A percentile compares a stretch with the other conserved stretches of the same genome.
Evolutionary conservation across 1,140 invertebrate species (phyloP).

Genomic region (Drosophila kurseongensis): DNA sequence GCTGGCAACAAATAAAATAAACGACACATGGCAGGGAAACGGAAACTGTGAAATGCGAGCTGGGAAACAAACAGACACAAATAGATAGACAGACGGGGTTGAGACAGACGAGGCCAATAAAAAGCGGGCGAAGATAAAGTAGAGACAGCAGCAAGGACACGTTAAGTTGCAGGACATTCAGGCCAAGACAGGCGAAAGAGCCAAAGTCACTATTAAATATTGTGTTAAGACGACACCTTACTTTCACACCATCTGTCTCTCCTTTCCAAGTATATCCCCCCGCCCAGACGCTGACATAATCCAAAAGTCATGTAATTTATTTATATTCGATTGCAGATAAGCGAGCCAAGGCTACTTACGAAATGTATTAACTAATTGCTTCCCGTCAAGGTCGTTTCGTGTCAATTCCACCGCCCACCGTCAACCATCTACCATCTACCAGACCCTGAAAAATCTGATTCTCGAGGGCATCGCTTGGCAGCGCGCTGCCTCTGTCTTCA

Average conservation of each 20-base stretch:
- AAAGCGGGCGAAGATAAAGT: slow-evolving; percentile 24
- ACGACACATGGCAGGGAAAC: slow-evolving; percentile 48
- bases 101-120: slow-evolving; percentile 71
- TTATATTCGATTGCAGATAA: slow-evolving; percentile 73
- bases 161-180: slow-evolving; percentile 41
- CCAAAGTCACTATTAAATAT: slow-evolving; percentile 53
- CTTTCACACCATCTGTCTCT: slow-evolving; percentile 12
- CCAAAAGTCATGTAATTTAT: slow-evolving; percentile 71
- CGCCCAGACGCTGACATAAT: slow-evolving; percentile 3
- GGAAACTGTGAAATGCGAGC: slow-evolving; percentile 36
- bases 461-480: slow-evolving; percentile 47
- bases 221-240: slow-evolving; percentile 45
- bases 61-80: slow-evolving; percentile 49
- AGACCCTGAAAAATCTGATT: slow-evolving; percentile 47
- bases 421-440: not conserved
- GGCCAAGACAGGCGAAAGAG: slow-evolving; percentile 41
- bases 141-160: slow-evolving; percentile 16
- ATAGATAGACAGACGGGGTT: slow-evolving; percentile 40
- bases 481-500: slow-evolving; percentile 24
- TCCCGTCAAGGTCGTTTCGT: slow-evolving; percentile 50
- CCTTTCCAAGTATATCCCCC: too few species aligned
- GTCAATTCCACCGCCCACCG: slow-evolving; percentile 2
- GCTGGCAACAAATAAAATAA: slow-evolving; percentile 68
- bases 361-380: slow-evolving; percentile 76
- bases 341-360: slow-evolving; percentile 41